Evolutionary conservation across 2,113 vertebrate genomes (phyloP), one percentile per base, ranked within the genome.

Genomic region (Clarias gariepinus): DNA sequence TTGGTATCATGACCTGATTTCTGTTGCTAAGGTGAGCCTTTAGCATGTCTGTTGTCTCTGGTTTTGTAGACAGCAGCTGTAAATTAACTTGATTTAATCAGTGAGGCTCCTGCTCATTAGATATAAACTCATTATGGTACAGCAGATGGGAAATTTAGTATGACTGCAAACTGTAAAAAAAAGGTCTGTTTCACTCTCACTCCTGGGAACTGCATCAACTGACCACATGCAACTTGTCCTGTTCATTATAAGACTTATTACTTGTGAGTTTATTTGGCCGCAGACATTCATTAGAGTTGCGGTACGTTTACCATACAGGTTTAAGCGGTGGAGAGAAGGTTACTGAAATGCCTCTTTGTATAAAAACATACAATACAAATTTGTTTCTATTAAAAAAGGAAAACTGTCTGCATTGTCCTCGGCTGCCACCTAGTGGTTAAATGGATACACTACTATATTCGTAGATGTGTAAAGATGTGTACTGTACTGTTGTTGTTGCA

Each of bases 371-470:
- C 19, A 47, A 11, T 25, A 47, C 71, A 15, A 76, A 76, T 16
- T 15, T 21, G 23, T 19, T 76, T 28, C 9, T 3, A n/a, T n/a
- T 58, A 4, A 47, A 47, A 47, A 85, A 13, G 58, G 4, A 64
- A 85, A 76, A 4, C 1, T 79, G 18, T 23, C 28, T 81, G 78
- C 41, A 30, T 55, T 77, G 30, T 57, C 15, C 63, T 86, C 28
- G 61, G 9, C 52, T 80, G 25, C 84, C 84, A 69, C 53, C 84
- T 86, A 80, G 55, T 86, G 84, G 83, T 18, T 64, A 64, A 36
- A 33, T 78, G 36, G n/a, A 57, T 47, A 57, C 21, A 80, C 10
- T 5, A 41, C 4, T 16, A 66, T 68, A 36, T 69, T 53, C 8
- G 25, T 53, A n/a, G 10, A 21, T 28, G 19, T 36, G 28, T 57